These are phyloP conservation scores for Scarus forsteni DNA, from an alignment of 2,797 vertebrate genomes.

Conservation along the genomic window DNA sequence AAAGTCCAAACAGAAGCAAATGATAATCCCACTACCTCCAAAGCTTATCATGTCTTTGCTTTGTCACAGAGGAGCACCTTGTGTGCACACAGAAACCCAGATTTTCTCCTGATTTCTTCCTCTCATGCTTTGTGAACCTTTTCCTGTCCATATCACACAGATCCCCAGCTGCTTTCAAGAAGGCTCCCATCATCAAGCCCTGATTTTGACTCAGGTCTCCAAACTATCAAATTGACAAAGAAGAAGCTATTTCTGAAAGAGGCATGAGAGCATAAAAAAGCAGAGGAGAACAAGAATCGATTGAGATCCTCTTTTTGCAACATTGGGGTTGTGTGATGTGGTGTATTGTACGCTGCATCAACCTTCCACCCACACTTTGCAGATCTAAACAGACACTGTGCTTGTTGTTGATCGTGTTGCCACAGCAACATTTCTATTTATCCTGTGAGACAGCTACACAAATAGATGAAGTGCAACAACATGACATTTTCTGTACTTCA, in stretches of 20 bases:
- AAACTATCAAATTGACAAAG: constrained; percentile 63
- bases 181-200: constrained; percentile 50
- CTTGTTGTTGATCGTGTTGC: constrained; percentile 80
- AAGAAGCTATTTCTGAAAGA: constrained; percentile 61
- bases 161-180: constrained; percentile 44
- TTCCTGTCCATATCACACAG: constrained; percentile 59
- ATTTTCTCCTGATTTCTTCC: constrained; percentile 25
- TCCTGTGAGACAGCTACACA: constrained; percentile 87
- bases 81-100: constrained; percentile 34
- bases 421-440: constrained; percentile 88
- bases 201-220: constrained; percentile 59
- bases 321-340: constrained; percentile 51
- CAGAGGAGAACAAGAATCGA: constrained; percentile 58
- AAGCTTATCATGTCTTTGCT: constrained; percentile 40
- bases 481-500: constrained; percentile 92
- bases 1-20: constrained; percentile 28
- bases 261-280: constrained; percentile 59
- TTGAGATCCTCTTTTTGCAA: constrained; percentile 63
- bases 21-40: constrained; percentile 34
- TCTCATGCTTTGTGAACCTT: constrained; percentile 57
- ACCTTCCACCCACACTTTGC: constrained; percentile 74
- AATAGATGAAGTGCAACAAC: constrained; percentile 91
- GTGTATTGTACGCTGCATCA: constrained; percentile 62
- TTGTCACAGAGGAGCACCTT: constrained; percentile 58
- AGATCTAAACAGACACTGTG: constrained; percentile 74